Base-by-base conservation (phyloP, 1,140 invertebrate genomes). In the Bathynomus jamesi region DNA sequence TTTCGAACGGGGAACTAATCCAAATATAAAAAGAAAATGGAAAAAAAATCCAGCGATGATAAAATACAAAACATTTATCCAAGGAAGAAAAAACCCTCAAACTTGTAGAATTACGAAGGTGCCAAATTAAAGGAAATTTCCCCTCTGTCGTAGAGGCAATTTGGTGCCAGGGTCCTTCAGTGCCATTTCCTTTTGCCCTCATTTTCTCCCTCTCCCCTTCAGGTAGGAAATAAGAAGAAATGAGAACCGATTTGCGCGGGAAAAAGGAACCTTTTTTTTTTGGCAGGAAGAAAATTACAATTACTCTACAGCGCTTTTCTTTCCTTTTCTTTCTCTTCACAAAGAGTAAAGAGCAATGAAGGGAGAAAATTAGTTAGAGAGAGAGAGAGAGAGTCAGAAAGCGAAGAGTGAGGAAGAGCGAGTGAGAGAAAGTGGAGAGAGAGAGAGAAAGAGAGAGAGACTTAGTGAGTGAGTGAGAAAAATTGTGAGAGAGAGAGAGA, bases 51-150 rank as follows among this genome's bases (percentile, higher is more conserved):
- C n/a, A n/a, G n/a, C n/a, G n/a, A n/a, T n/a, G n/a, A n/a, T n/a
- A n/a, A n/a, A n/a, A n/a, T n/a, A n/a, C n/a, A n/a, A n/a, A n/a
- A n/a, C n/a, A n/a, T n/a, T n/a, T n/a, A n/a, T n/a, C n/a, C n/a
- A n/a, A n/a, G n/a, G n/a, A n/a, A n/a, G n/a, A 53, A 53, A 53
- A 21, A 53, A 11, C 21, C 40, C 40, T 53, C 40, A 53, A 53
- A 53, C 40, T 11, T 21, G 40, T 53, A 53, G 40, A 53, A 53
- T 53, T 53, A 53, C 40, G 40, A 3, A 53, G 40, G 40, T 53
- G 40, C 40, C 40, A 53, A 53, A 53, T 53, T 53, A 53, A 53
- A 53, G 40, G 40, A 53, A 53, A 53, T 53, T 53, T 53, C 40
- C 40, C 40, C 40, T 53, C 40, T 53, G 40, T 53, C 40, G 40